These are phyloP conservation scores for Drosophila serrata DNA, from an alignment of 1,140 invertebrate genomes.

Conservation along the genomic window DNA sequence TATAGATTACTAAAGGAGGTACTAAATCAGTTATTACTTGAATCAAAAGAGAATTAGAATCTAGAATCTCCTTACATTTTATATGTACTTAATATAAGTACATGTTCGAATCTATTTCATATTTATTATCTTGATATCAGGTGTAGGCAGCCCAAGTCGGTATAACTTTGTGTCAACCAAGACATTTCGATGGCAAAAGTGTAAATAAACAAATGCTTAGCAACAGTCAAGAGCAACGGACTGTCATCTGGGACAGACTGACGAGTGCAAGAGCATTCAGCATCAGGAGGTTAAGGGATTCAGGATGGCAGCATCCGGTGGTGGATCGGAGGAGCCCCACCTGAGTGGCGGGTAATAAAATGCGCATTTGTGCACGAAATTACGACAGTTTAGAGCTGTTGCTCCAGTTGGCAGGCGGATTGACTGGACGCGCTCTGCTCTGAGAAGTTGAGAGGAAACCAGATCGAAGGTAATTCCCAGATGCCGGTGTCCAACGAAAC, in stretches of 20 bases:
- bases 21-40: neutral
- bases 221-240: slow-evolving; percentile 39
- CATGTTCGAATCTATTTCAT: neutral
- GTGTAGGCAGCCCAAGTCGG: neutral
- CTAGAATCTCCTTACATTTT: neutral
- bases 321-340: slow-evolving; percentile 18
- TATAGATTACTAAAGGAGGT: too few relatives aligned
- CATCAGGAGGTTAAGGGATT: neutral
- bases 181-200: slow-evolving; percentile 56
- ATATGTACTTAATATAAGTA: too few relatives aligned
- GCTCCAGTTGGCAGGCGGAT: slow-evolving; percentile 21
- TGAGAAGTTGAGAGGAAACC: neutral
- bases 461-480: slow-evolving; percentile 35
- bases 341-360: slow-evolving; percentile 76
- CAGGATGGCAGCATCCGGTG: slow-evolving; percentile 7
- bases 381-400: slow-evolving; percentile 60
- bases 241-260: slow-evolving; percentile 28
- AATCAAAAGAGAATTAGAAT: fast-evolving
- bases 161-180: slow-evolving; percentile 58
- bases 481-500: slow-evolving; percentile 31
- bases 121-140: neutral
- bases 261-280: slow-evolving; percentile 29
- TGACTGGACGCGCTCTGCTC: slow-evolving; percentile 17
- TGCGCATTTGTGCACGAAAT: slow-evolving; percentile 80
- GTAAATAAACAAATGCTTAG: slow-evolving; percentile 77